Evolutionary conservation across 1,140 invertebrate genomes (phyloP).

Genomic region (Metaphire vulgaris): DNA sequence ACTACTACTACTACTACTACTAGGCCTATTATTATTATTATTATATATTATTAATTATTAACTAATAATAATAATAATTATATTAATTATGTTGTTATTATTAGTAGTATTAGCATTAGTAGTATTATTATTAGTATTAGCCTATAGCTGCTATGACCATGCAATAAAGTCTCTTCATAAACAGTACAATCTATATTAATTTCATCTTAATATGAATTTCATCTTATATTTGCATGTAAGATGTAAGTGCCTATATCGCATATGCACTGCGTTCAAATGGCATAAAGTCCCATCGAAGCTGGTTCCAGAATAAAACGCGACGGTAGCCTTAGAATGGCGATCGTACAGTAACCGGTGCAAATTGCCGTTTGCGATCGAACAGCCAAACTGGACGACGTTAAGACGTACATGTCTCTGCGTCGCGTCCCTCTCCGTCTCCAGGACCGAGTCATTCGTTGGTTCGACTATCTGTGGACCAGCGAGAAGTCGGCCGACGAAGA

Average conservation of each 20-base stretch:
- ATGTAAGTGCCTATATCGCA: too few species aligned
- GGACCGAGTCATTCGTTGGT: conserved; percentile 98
- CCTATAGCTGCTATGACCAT: not conserved
- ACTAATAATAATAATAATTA: too few species aligned
- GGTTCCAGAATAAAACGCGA: not conserved
- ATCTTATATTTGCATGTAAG: too few species aligned
- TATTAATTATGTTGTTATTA: not conserved
- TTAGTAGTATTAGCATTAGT: not conserved
- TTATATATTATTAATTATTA: not conserved
- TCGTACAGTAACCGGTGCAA: not conserved
- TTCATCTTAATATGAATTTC: too few species aligned
- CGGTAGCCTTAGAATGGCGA: not conserved
- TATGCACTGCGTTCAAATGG: too few species aligned
- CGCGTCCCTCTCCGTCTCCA: conserved; percentile 89
- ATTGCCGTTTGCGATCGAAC: conserved; percentile 42
- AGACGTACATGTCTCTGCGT: conserved; percentile 96
- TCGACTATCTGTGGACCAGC: conserved; percentile 96
- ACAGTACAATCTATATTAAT: too few species aligned
- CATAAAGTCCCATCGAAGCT: not conserved
- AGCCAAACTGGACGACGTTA: conserved; percentile 96
- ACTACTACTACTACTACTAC: not conserved
- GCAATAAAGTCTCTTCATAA: not conserved
- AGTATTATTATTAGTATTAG: conserved; percentile 4
- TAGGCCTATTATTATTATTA: not conserved
- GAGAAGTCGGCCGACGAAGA: conserved; percentile 98